Base-by-base conservation (phyloP, 2,113 vertebrate species). In the Anarrhichthys ocellatus region DNA sequence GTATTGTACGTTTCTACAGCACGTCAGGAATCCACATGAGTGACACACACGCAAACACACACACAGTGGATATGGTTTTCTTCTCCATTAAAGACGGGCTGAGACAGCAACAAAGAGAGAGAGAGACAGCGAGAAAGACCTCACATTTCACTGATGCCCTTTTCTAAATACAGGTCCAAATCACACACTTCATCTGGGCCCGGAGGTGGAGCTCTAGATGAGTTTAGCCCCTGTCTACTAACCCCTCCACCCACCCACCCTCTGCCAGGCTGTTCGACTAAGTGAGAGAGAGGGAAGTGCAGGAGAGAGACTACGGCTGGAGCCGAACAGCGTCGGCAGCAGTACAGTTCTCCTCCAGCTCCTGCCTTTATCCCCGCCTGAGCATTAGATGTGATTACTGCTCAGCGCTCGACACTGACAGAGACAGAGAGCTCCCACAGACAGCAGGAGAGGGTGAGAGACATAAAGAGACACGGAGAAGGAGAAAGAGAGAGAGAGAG, bases 361-460 rank as follows among this genome's bases (percentile, higher is more conserved):
- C 89, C 86, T 84, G 92, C 92, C 90, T 94, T 94, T 94, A 95
- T 93, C 94, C 93, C 93, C 86, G 92, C 92, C 89, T 93, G 94
- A 94, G 94, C 94, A 95, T 95, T 94, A 95, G 94, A 96, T 96
- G 94, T 95, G 95, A 96, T 96, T 96, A 96, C 94, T 95, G 95
- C 94, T 96, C 94, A 95, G 91, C 93, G 86, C 90, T 92, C 89
- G 65, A 91, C 93, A 91, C 90, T 93, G 93, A 94, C 94, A 94
- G 89, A 94, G 92, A 94, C 93, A 87, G 91, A 94, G 92, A 90
- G 92, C 92, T 93, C 90, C 91, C 88, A 92, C 83, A 92, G 92
- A 92, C 90, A 91, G 89, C 85, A 81, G 91, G 88, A 88, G 83
- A 24, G 89, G 87, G 81, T 29, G 86, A 90, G 89, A 85, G 90